Conservation (phyloP, 2,888 invertebrate genomes). For the Melinaea marsaeus region DNA sequence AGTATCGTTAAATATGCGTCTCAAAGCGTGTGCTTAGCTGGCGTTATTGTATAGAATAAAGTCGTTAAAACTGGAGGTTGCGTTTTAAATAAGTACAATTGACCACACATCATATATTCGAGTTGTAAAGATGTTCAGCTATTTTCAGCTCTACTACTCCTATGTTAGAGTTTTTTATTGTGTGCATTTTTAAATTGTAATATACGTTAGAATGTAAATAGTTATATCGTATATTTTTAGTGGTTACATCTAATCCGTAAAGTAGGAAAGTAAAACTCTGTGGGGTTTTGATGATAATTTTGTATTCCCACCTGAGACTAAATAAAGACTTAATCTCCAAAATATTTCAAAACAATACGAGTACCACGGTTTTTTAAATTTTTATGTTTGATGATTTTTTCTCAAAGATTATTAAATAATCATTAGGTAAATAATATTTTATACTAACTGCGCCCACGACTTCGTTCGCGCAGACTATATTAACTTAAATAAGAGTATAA, state of each 20-base stretch:
- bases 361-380: too few species aligned
- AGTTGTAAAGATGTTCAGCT: neutral
- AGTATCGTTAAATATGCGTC: constrained; percentile 68
- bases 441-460: too few species aligned
- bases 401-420: too few species aligned
- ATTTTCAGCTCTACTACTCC: constrained; percentile 10
- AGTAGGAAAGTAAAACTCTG: constrained; percentile 40
- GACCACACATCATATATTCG: constrained; percentile 20
- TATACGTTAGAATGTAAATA: constrained; percentile 33
- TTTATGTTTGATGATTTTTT: neutral
- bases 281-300: constrained; percentile 42
- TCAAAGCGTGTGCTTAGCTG: constrained; percentile 58
- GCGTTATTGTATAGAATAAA: constrained; percentile 63
- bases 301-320: constrained; percentile 34
- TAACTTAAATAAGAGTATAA: too few species aligned
- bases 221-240: constrained; percentile 61
- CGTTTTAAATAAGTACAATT: constrained; percentile 32
- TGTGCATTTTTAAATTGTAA: constrained; percentile 9
- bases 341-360: neutral
- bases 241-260: constrained; percentile 56
- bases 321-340: constrained; percentile 22
- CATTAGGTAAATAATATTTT: too few species aligned
- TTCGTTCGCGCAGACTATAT: too few species aligned
- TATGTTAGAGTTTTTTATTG: constrained; percentile 4
- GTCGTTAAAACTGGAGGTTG: constrained; percentile 56